Percentiles rank a stretch among this genome's conserved stretches.
Evolutionary conservation across 2,113 vertebrate species (phyloP).

Genomic region (Xerus inauris): DNA sequence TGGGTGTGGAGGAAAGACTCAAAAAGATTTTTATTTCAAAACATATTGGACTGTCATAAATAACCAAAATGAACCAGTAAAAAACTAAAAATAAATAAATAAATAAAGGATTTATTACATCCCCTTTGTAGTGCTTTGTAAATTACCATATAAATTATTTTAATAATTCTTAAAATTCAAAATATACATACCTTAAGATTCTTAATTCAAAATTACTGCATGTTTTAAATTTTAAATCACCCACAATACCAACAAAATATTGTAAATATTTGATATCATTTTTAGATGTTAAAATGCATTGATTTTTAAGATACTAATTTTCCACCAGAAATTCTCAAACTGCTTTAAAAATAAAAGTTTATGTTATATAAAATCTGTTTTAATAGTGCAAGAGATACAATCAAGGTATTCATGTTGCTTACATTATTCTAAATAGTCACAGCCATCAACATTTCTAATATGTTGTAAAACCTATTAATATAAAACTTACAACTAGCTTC

Average conservation of each 20-base stretch:
- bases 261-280: not conserved
- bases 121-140: not conserved
- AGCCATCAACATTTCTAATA: not conserved
- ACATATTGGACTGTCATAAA: too few relatives aligned
- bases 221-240: not conserved
- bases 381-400: not conserved
- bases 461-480: not conserved
- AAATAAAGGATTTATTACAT: not conserved
- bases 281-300: not conserved
- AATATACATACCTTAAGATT: not conserved
- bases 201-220: not conserved
- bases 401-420: not conserved
- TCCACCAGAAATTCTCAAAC: not conserved
- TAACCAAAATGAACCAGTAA: too few relatives aligned
- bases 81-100: too few relatives aligned
- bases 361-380: not conserved
- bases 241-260: not conserved
- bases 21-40: not conserved
- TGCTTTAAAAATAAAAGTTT: not conserved
- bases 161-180: not conserved
- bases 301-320: not conserved
- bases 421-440: not conserved
- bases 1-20: not conserved
- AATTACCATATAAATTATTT: not conserved
- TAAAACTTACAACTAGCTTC: not conserved